Percentiles rank a stretch among this genome's conserved stretches.
These are phyloP conservation scores for Drosophila ohnishii DNA, from an alignment of 1,140 invertebrate genomes.

Conservation along the genomic window DNA sequence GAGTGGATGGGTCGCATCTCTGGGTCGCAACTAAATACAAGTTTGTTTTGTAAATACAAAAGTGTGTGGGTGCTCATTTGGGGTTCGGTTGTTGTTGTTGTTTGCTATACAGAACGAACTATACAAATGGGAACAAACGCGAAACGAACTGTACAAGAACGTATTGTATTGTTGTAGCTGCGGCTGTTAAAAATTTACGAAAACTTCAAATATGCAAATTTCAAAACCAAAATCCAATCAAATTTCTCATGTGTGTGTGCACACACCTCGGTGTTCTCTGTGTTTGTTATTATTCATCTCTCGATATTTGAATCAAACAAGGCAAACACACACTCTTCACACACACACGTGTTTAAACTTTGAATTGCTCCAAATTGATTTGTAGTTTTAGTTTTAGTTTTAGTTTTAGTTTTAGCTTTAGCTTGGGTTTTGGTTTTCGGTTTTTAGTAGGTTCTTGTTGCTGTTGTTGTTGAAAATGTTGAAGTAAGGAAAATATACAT, in stretches of 20 bases:
- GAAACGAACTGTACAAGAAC: conserved; percentile 58
- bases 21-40: conserved; percentile 57
- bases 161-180: conserved; percentile 31
- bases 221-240: conserved; percentile 73
- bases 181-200: conserved; percentile 57
- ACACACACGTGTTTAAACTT: conserved; percentile 39
- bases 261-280: conserved; percentile 18
- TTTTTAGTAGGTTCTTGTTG: conserved; percentile 42
- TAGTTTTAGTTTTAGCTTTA: conserved; percentile 40
- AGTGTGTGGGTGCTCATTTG: conserved; percentile 53
- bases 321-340: conserved; percentile 18
- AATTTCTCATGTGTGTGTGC: conserved; percentile 54
- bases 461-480: conserved; percentile 68
- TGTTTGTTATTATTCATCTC: conserved; percentile 52
- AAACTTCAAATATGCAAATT: conserved; percentile 74
- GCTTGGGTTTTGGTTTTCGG: conserved; percentile 45
- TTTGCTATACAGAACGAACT: conserved; percentile 51
- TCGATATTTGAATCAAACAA: conserved; percentile 38
- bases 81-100: conserved; percentile 23
- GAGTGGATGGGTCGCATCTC: conserved; percentile 56
- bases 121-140: conserved; percentile 56
- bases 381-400: conserved; percentile 44
- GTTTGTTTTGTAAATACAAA: conserved; percentile 64
- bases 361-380: conserved; percentile 60
- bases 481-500: conserved; percentile 72